Evolutionary conservation across 2,888 invertebrate genomes (phyloP), one percentile per base, ranked within the genome.

Genomic region (Troides oblongomaculatus): DNA sequence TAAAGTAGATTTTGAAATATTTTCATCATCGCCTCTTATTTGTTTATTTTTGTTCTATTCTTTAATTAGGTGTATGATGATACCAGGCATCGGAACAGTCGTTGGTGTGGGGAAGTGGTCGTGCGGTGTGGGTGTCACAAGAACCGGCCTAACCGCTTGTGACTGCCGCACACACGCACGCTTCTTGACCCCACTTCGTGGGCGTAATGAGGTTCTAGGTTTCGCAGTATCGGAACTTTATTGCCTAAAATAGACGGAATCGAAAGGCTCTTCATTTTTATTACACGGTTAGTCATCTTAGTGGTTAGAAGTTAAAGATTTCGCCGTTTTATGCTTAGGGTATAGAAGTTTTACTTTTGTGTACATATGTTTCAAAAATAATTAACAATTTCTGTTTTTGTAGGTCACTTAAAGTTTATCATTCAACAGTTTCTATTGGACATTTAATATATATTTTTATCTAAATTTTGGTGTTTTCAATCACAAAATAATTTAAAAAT

Each of bases 71-170:
- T 62, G 74, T 68, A 63, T 69, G 68, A 70, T 72, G 72, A 72
- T 72, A 70, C 71, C 57, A 71, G 69, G 71, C 43, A 18, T 72
- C 70, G 73, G 72, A 71, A 71, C 72, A 69, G 72, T 79, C 78
- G 80, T 81, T 81, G 76, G 66, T 64, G 58, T 62, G 72, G 69
- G 72, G 68, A 72, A 71, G 64, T 68, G 70, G 73, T 81, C 77
- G 75, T 64, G 82, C 87, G 86, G 87, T 89, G 90, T 87, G 86
- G 87, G 81, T 80, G 84, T 80, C 76, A 78, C 75, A 79, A 77
- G 80, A 88, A 90, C 91, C 89, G 89, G 90, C 88, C 75, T 69
- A 78, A 80, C 81, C 76, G 76, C 80, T 81, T 79, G 74, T 75
- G 64, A 68, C 69, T 71, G 70, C 58, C 66, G 73, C 74, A 75